Conservation (phyloP, 2,797 vertebrate species). For the Kryptolebias ocellatus region DNA sequence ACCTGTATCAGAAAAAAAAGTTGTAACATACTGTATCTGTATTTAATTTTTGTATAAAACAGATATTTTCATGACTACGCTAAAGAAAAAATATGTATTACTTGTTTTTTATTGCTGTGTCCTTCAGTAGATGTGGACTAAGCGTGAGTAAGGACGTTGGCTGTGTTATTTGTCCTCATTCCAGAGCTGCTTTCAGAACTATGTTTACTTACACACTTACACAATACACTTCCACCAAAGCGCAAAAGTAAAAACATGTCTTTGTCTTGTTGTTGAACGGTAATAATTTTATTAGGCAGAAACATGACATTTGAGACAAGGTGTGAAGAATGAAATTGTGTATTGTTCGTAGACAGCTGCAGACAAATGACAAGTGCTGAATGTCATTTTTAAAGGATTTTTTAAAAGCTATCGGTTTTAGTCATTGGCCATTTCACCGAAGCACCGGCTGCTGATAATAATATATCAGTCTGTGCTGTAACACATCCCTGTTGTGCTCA, state of each 20-base stretch:
- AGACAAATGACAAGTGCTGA: conserved; percentile 53
- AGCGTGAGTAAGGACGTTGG: conserved; percentile 77
- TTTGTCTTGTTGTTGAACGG: conserved; percentile 89
- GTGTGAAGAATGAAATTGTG: conserved; percentile 52
- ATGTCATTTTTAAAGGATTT: conserved; percentile 57
- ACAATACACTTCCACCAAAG: conserved; percentile 96
- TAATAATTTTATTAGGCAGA: conserved; percentile 83
- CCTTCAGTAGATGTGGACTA: conserved; percentile 68
- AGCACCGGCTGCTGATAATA: conserved; percentile 33
- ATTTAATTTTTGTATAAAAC: conserved; percentile 99
- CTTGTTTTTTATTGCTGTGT: conserved; percentile 92
- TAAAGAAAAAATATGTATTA: conserved; percentile 88
- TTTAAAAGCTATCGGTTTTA: conserved; percentile 31
- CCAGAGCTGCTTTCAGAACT: conserved; percentile 90
- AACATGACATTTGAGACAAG: conserved; percentile 83
- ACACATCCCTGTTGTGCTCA: conserved; percentile 30
- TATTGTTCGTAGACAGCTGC: conserved; percentile 49
- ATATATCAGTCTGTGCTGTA: conserved; percentile 40
- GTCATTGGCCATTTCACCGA: conserved; percentile 38
- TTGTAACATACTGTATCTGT: conserved; percentile 89
- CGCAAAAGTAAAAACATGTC: conserved; percentile 83
- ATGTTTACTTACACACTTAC: conserved; percentile 94
- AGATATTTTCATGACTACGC: conserved; percentile 96
- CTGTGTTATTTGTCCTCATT: conserved; percentile 82
- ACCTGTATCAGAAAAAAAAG: conserved; percentile 72